Percentiles rank a stretch among this genome's conserved stretches.
phyloP scores from a whole-genome alignment of 2,888 invertebrate species.

The Hemaris fuciformis region DNA sequence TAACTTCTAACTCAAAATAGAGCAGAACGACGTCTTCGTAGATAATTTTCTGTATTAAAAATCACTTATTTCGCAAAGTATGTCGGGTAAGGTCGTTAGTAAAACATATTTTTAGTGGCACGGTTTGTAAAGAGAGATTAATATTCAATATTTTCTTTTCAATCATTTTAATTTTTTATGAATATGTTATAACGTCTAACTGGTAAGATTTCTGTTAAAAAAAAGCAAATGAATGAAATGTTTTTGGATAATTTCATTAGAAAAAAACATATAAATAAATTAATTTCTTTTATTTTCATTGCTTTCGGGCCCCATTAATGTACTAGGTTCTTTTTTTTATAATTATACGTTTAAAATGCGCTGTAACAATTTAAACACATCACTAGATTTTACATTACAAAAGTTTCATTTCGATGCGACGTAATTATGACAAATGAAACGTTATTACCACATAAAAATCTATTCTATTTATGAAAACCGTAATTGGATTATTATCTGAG shows the following conservation, averaged over 20 bases:
- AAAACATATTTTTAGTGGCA: not conserved
- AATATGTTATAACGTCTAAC: too few species aligned
- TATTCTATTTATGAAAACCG: conserved; percentile 40
- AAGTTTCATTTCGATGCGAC: conserved; percentile 31
- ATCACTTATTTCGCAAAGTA: not conserved
- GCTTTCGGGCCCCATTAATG: too few species aligned
- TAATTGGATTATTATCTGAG: conserved; percentile 49
- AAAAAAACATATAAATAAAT: too few species aligned
- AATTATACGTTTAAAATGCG: too few species aligned
- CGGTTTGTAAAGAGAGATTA: conserved; percentile 8
- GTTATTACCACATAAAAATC: conserved; percentile 25
- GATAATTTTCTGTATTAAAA: not conserved
- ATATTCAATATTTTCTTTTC: too few species aligned
- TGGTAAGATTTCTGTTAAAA: too few species aligned
- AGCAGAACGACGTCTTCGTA: not conserved
- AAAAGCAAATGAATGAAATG: too few species aligned
- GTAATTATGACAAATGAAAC: conserved; percentile 31
- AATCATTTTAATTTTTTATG: too few species aligned
- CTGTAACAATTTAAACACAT: too few species aligned
- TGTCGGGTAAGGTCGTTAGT: not conserved
- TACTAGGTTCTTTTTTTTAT: too few species aligned
- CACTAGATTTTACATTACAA: not conserved
- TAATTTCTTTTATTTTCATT: too few species aligned
- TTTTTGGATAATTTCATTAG: too few species aligned
- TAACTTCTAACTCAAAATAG: not conserved